Evolutionary conservation across 1,140 invertebrate genomes (phyloP).

Genomic region (Chelonus insularis): DNA sequence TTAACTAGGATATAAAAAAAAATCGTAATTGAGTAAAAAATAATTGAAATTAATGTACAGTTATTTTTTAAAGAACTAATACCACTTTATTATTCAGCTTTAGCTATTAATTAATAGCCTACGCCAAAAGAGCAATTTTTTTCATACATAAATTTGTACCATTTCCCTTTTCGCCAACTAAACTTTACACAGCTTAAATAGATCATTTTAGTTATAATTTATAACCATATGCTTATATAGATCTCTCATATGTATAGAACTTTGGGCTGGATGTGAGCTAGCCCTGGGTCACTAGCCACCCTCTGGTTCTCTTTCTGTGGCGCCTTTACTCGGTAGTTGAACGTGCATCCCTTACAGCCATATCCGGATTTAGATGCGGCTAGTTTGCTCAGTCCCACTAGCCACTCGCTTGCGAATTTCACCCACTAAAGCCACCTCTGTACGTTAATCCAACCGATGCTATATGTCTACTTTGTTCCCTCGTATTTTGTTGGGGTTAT

Average conservation of each 20-base stretch:
- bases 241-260: constrained; percentile 21
- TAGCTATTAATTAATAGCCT: no score
- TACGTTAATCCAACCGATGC: constrained; percentile 24
- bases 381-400: constrained; percentile 7
- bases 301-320: constrained; percentile 9
- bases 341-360: constrained; percentile 37
- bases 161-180: constrained; percentile 41
- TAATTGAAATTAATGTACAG: no score
- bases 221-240: constrained; percentile 53
- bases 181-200: constrained; percentile 59
- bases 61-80: no score
- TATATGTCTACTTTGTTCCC: constrained; percentile 12
- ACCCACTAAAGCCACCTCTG: constrained; percentile 26
- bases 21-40: no score
- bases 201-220: constrained; percentile 54
- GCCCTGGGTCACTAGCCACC: not conserved
- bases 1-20: no score
- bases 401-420: constrained; percentile 18
- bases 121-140: no score
- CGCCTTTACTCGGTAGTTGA: constrained; percentile 6
- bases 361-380: constrained; percentile 41
- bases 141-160: not conserved
- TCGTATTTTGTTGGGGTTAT: constrained; percentile 21
- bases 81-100: no score
- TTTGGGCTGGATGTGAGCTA: not conserved